A percentile compares a stretch with the other conserved stretches of the same genome.
These are phyloP conservation scores for Sylvietta virens DNA, from an alignment of 2,113 vertebrate species.

Conservation along the genomic window DNA sequence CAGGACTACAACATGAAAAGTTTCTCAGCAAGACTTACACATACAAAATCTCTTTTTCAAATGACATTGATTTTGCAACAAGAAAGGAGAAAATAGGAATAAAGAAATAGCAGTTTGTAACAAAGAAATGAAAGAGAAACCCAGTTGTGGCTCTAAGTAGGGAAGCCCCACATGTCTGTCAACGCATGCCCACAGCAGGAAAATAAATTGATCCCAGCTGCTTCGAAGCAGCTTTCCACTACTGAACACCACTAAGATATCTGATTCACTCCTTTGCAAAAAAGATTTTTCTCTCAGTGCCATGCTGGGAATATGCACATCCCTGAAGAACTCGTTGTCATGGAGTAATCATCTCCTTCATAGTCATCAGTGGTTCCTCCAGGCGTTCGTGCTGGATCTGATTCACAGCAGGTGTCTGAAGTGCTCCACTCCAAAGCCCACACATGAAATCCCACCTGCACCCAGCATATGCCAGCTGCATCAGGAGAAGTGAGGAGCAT, in stretches of 20 bases:
- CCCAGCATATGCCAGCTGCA: fast-evolving
- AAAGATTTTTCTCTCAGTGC: neutral
- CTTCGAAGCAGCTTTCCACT: neutral
- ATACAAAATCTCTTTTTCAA: neutral
- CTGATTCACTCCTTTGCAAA: neutral
- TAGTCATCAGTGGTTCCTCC: neutral
- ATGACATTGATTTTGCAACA: neutral
- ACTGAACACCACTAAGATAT: neutral
- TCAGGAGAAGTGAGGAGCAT: neutral
- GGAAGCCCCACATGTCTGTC: neutral
- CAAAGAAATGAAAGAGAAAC: neutral
- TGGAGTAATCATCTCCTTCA: neutral
- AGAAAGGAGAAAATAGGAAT: neutral
- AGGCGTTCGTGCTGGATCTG: fast-evolving
- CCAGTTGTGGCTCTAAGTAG: neutral
- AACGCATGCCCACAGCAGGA: neutral
- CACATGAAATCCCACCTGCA: neutral
- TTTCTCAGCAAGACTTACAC: neutral
- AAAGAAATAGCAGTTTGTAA: neutral
- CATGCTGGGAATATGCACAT: neutral
- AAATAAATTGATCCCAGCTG: neutral
- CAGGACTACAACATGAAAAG: neutral
- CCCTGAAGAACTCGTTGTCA: neutral
- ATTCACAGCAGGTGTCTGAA: neutral
- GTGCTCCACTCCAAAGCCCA: neutral